phyloP scores from a whole-genome alignment of 2,797 vertebrate species.

The Enoplosus armatus region DNA sequence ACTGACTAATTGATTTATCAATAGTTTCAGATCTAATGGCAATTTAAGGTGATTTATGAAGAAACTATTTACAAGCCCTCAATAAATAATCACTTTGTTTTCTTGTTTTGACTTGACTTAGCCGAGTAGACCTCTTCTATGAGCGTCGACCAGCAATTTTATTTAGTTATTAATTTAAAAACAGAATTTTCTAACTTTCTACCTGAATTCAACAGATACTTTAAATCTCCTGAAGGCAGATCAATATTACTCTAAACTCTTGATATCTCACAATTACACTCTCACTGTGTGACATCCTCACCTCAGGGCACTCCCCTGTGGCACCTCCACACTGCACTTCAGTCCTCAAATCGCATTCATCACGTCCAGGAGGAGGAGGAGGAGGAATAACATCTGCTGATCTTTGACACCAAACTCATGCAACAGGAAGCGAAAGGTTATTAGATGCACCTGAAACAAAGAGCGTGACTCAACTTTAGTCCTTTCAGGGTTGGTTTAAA shows the following conservation, averaged over 20 bases:
- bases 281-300: not conserved
- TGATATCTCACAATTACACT: not conserved
- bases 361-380: not conserved
- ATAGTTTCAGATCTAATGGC: not conserved
- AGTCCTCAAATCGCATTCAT: not conserved
- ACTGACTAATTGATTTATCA: not conserved
- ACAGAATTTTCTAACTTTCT: too few relatives aligned
- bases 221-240: not conserved
- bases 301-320: not conserved
- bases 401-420: slow-evolving; percentile 21
- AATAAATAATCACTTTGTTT: not conserved
- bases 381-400: slow-evolving; percentile 9
- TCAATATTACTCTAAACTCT: not conserved
- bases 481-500: not conserved
- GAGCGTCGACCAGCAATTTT: too few relatives aligned
- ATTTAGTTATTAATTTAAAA: too few relatives aligned
- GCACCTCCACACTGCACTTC: not conserved
- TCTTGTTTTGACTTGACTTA: not conserved
- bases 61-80: not conserved
- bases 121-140: not conserved
- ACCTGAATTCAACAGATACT: not conserved
- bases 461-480: slow-evolving; percentile 35
- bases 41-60: not conserved
- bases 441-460: slow-evolving; percentile 35
- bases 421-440: slow-evolving; percentile 7